Evolutionary conservation across 2,113 vertebrate species (phyloP).

Genomic region (Danio rerio): GRCz12tu NC_133182.1:35992501-35993000

Average conservation of each 20-base stretch:
- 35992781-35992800: slow-evolving; percentile 64
- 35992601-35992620: slow-evolving; percentile 46
- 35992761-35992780: slow-evolving; percentile 52
- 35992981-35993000: neutral
- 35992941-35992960: neutral
- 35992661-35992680: slow-evolving; percentile 62
- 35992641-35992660: slow-evolving; percentile 60
- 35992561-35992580: slow-evolving; percentile 51
- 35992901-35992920: slow-evolving; percentile 37
- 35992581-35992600: slow-evolving; percentile 12
- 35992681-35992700: slow-evolving; percentile 61
- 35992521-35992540: slow-evolving; percentile 32
- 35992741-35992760: slow-evolving; percentile 62
- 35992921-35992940: neutral
- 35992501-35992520: slow-evolving; percentile 40
- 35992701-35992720: slow-evolving; percentile 65
- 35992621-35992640: slow-evolving; percentile 62
- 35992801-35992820: slow-evolving; percentile 70
- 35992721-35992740: slow-evolving; percentile 63
- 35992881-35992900: slow-evolving; percentile 52
- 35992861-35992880: slow-evolving; percentile 49
- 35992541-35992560: slow-evolving; percentile 20
- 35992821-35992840: slow-evolving; percentile 76
- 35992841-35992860: slow-evolving; percentile 61
- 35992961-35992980: neutral